Conservation (phyloP, 2,888 invertebrate species). For the Trichogramma dendrolimi region DNA sequence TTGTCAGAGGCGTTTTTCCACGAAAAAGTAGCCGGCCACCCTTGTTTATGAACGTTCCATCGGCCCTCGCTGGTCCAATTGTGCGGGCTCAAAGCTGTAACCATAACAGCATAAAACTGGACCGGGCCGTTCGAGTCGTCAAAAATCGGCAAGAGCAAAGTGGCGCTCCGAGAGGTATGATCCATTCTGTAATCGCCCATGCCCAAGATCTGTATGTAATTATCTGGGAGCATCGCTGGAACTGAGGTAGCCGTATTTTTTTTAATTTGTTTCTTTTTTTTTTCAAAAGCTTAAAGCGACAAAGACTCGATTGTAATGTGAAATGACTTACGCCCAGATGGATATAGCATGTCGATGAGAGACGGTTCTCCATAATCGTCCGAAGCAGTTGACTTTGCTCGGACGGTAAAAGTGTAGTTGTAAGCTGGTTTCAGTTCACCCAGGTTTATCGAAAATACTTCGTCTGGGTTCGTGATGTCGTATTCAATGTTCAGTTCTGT, state of each 20-base stretch:
- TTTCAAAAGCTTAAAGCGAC: neutral
- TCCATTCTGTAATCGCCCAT: constrained; percentile 41
- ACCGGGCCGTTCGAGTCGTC: constrained; percentile 39
- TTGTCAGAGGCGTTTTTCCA: constrained; percentile 43
- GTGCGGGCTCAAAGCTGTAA: constrained; percentile 37
- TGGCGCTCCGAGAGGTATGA: constrained; percentile 39
- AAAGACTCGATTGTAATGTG: too few relatives aligned
- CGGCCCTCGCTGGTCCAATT: constrained; percentile 26
- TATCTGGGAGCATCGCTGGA: constrained; percentile 38
- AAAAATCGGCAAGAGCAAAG: constrained; percentile 44
- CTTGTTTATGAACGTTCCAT: constrained; percentile 30
- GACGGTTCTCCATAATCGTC: constrained; percentile 30
- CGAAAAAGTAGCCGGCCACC: constrained; percentile 39
- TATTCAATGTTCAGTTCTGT: constrained; percentile 20
- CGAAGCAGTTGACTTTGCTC: constrained; percentile 27
- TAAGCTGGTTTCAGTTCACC: constrained; percentile 39
- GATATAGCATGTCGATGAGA: constrained; percentile 32
- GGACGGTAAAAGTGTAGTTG: constrained; percentile 38
- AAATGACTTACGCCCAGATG: constrained; percentile 43
- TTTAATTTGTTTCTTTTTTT: neutral
- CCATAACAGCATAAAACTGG: constrained; percentile 43
- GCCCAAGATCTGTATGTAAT: constrained; percentile 40
- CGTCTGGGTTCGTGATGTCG: constrained; percentile 25
- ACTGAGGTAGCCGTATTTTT: constrained; percentile 33
- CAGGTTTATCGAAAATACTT: constrained; percentile 32